Evolutionary conservation across 2,797 vertebrate species (phyloP).

Genomic region (Darevskia nairensis): DNA sequence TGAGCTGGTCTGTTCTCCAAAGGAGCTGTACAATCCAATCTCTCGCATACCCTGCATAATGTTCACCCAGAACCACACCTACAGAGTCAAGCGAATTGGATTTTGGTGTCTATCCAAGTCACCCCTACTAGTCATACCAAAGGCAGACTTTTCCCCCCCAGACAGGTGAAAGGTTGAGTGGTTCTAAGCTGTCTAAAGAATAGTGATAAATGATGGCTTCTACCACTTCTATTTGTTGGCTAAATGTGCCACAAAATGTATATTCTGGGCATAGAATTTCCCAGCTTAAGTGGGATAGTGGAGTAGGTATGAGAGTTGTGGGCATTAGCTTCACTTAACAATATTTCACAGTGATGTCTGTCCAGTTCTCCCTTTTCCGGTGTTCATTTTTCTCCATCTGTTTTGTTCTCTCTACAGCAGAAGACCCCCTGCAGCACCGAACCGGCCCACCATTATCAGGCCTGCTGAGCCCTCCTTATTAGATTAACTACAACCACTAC

Average conservation of each 20-base stretch:
- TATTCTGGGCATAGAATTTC: not conserved
- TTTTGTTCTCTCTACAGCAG: conserved; percentile 88
- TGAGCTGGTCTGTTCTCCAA: not conserved
- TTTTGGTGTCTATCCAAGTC: not conserved
- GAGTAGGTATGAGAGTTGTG: not conserved
- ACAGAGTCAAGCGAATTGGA: not conserved
- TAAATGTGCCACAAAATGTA: not conserved
- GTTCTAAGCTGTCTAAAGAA: not conserved
- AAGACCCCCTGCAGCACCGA: conserved; percentile 94
- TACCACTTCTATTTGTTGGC: not conserved
- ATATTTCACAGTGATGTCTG: not conserved
- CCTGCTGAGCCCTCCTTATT: conserved; percentile 94
- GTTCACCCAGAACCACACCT: not conserved
- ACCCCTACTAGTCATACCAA: not conserved
- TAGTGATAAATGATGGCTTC: not conserved
- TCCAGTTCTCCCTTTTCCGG: not conserved
- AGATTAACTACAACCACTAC: conserved; percentile 83
- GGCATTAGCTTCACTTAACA: not conserved
- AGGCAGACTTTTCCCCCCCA: accelerated
- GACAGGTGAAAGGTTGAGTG: not conserved
- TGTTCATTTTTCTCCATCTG: conserved; percentile 53
- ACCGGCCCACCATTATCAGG: conserved; percentile 95
- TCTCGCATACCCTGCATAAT: not conserved
- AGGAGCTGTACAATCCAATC: not conserved
- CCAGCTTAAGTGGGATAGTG: not conserved